phyloP scores from a whole-genome alignment of 92 coral and sea anemone species.

The Galaxea fascicularis region DNA sequence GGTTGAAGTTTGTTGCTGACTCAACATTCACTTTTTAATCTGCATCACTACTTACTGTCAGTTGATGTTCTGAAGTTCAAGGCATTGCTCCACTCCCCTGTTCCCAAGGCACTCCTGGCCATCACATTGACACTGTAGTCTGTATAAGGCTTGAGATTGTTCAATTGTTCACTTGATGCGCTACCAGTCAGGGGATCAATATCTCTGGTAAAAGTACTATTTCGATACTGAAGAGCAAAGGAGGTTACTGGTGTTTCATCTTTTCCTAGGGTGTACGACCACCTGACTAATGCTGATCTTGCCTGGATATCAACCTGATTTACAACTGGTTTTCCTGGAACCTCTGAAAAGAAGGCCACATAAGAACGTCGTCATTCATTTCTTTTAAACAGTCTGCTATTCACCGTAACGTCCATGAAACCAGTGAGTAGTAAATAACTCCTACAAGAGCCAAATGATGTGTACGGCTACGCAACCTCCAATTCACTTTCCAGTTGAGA shows the following conservation, averaged over 20 bases:
- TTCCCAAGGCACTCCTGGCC: not conserved
- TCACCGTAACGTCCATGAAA: no score
- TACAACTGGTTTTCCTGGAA: not conserved
- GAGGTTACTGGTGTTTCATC: not conserved
- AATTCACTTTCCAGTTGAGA: no score
- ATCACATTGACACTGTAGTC: not conserved
- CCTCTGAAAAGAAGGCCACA: not conserved
- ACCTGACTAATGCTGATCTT: not conserved
- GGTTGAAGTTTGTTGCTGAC: not conserved
- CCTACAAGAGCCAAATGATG: no score
- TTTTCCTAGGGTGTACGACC: not conserved
- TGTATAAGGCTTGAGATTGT: slow-evolving; percentile 1
- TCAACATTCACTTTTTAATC: not conserved
- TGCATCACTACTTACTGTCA: not conserved
- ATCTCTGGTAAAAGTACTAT: not conserved
- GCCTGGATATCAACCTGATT: not conserved
- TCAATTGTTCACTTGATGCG: not conserved
- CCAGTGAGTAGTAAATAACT: no score
- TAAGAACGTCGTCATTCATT: not conserved
- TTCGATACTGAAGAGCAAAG: not conserved
- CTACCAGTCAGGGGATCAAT: not conserved
- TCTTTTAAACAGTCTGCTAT: not conserved
- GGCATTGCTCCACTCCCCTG: not conserved
- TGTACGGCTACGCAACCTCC: no score
- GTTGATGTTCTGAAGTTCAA: not conserved